Conservation (phyloP, 2,113 vertebrate genomes). For the Aleadryas rufinucha region DNA sequence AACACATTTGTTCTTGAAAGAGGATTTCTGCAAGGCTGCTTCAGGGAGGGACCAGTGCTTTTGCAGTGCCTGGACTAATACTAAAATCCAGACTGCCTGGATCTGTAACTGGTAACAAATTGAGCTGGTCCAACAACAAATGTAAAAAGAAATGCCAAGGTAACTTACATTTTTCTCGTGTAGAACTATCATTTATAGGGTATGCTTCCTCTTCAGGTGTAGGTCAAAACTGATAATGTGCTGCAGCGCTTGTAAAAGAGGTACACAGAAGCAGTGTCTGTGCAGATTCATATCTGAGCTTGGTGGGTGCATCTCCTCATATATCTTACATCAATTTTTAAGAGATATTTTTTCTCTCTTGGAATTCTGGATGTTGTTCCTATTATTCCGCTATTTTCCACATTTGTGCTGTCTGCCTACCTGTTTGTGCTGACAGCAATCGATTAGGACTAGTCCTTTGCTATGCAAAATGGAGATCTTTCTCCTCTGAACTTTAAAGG, state of each 20-base stretch:
- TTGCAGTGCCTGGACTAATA: background rate
- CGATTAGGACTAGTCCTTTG: background rate
- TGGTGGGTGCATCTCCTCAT: background rate
- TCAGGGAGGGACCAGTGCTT: background rate
- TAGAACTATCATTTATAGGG: background rate
- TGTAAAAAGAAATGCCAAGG: background rate
- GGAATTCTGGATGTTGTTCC: background rate
- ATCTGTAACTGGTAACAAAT: background rate
- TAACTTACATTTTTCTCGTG: background rate
- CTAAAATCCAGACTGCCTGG: background rate
- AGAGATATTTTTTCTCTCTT: background rate
- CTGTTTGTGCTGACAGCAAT: background rate
- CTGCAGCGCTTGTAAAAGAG: background rate
- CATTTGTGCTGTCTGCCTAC: background rate
- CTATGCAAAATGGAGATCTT: background rate
- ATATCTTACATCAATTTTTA: background rate
- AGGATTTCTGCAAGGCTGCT: background rate
- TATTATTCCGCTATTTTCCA: slow-evolving; percentile 34
- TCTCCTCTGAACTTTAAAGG: background rate
- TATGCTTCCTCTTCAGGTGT: background rate
- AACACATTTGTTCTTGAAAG: background rate
- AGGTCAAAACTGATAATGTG: background rate
- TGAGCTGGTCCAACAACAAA: background rate
- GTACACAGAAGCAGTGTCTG: background rate
- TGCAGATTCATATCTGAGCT: background rate